Evolutionary conservation across 1,140 invertebrate species (phyloP).

Genomic region (Contarinia nasturtii): DNA sequence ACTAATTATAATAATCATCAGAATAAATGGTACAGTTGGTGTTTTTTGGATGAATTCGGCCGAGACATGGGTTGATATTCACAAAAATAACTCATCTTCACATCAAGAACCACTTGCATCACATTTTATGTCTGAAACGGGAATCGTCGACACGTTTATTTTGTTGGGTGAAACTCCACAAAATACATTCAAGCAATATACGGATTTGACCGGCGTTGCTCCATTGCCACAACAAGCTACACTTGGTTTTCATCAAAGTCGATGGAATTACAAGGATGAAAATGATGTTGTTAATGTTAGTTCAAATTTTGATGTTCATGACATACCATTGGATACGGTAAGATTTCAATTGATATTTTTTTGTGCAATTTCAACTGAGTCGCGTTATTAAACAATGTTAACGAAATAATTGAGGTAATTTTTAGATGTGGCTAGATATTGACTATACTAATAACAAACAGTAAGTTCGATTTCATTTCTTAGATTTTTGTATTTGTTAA

Average conservation of each 20-base stretch:
- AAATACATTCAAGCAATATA: too few species aligned
- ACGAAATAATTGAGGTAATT: too few species aligned
- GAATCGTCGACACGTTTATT: conserved; percentile 84
- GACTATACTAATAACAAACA: conserved; percentile 95
- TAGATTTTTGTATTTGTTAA: too few species aligned
- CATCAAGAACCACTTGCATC: conserved; percentile 30
- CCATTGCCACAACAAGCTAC: conserved; percentile 69
- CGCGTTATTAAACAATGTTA: too few species aligned
- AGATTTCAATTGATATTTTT: too few species aligned
- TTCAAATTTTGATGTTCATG: conserved; percentile 68
- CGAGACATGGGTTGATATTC: conserved; percentile 96
- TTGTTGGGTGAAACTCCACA: conserved; percentile 71
- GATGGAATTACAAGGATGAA: conserved; percentile 99
- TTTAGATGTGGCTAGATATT: conserved; percentile 99
- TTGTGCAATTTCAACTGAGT: too few species aligned
- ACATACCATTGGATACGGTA: conserved; percentile 86
- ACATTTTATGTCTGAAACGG: conserved; percentile 85
- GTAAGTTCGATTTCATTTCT: conserved; percentile 30
- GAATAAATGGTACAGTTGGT: conserved; percentile 59
- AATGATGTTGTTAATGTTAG: conserved; percentile 74
- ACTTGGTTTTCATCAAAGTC: conserved; percentile 86
- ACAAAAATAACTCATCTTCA: conserved; percentile 37
- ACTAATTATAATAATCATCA: conserved; percentile 17
- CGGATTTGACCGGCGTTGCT: conserved; percentile 66
- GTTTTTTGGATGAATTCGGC: conserved; percentile 96